Evolutionary conservation across 1,140 invertebrate genomes (phyloP).

Genomic region (Gonatopus flavifemur): DNA sequence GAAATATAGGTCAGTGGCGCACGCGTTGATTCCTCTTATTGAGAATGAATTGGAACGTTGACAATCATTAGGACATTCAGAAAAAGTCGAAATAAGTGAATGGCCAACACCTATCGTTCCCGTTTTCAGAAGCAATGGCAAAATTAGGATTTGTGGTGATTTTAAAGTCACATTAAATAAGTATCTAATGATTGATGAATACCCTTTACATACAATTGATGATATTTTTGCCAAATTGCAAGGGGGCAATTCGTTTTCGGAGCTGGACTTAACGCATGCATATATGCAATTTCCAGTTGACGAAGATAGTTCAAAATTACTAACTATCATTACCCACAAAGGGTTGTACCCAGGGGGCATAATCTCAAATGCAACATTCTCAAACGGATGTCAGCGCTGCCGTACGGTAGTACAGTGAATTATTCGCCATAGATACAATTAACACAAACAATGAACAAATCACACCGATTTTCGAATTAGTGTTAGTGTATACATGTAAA

Average conservation of each 20-base stretch:
- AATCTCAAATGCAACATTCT: too few species aligned
- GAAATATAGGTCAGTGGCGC: background rate
- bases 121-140: constrained; percentile 30
- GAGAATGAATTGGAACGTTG: constrained; percentile 20
- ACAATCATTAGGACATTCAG: constrained; percentile 9
- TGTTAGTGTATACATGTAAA: too few species aligned
- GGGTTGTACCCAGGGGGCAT: too few species aligned
- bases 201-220: constrained; percentile 1
- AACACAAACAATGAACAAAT: too few species aligned
- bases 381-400: too few species aligned
- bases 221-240: constrained; percentile 4
- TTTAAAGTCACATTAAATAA: constrained; percentile 11
- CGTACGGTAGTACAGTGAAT: too few species aligned
- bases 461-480: too few species aligned
- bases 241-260: background rate
- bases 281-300: constrained; percentile 14
- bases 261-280: constrained; percentile 4
- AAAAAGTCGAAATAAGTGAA: constrained; percentile 17
- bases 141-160: constrained; percentile 7
- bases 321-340: constrained; percentile 17
- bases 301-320: background rate
- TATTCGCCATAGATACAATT: too few species aligned
- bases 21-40: constrained; percentile 12
- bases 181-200: constrained; percentile 6
- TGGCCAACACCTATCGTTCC: constrained; percentile 22